Conservation (phyloP, 2,113 vertebrate species). For the Sminthopsis crassicaudata region DNA sequence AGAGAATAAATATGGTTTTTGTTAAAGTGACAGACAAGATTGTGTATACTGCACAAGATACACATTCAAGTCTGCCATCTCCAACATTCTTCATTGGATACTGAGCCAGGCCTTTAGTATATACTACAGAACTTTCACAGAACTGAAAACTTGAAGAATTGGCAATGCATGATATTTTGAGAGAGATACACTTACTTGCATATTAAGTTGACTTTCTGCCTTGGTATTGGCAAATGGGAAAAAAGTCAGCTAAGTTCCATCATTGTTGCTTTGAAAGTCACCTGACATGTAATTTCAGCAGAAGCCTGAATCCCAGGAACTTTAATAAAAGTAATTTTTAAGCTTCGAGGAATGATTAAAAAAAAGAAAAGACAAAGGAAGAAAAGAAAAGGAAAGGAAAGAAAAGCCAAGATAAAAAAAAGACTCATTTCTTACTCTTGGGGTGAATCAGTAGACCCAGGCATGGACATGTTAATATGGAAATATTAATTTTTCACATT, state of each 20-base stretch:
- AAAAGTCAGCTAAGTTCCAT: constrained; percentile 93
- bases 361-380: background rate
- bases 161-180: constrained; percentile 91
- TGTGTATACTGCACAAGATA: constrained; percentile 91
- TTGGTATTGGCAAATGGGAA: constrained; percentile 89
- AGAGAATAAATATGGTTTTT: constrained; percentile 91
- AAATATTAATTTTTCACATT: background rate
- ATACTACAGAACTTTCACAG: constrained; percentile 86
- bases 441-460: background rate
- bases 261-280: constrained; percentile 91
- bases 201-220: constrained; percentile 91
- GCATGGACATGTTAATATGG: background rate
- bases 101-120: constrained; percentile 91
- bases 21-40: constrained; percentile 88
- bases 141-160: constrained; percentile 92
- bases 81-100: constrained; percentile 93
- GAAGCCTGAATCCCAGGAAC: constrained; percentile 78
- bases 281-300: constrained; percentile 87
- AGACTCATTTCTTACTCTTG: background rate
- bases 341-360: background rate
- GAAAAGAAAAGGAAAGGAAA: too few relatives aligned
- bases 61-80: constrained; percentile 89
- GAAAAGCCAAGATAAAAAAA: background rate
- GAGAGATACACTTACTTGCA: constrained; percentile 90
- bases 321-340: constrained; percentile 2